Evolutionary conservation across 2,797 vertebrate genomes (phyloP), one percentile per base, ranked within the genome.

Genomic region (Phyllotis vaccarum): DNA sequence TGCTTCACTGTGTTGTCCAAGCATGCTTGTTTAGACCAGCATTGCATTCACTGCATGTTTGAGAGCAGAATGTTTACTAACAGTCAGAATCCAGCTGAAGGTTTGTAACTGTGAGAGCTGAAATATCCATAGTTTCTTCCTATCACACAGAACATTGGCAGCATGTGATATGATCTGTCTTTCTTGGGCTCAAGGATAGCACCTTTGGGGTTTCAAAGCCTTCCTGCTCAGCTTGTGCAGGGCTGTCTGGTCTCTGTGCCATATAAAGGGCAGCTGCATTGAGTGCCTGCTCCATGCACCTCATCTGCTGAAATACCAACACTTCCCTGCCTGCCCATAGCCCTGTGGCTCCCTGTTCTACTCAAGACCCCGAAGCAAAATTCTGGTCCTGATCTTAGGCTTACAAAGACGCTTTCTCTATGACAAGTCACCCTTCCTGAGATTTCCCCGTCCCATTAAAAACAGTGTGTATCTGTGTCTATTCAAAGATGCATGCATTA

Each of bases 101-200:
- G 93, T 95, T 96, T 96, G 92, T 13, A 89, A 10, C 91, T 9
- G 29, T 83, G 74, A 96, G 93, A 88, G 76, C 85, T 89, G 93
- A 94, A 76, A 86, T 64, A 21, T 37, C 37, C 76, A 52, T 68
- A 72, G 58, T 92, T 92, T 34, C 91, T 92, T 66, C 75, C 74
- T 58, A n/a, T 85, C 90, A 86, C 56, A 37, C 2, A 19, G 70
- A 83, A 81, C 75, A 29, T 79, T 85, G 88, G 97, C 75, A 94
- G 49, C 78, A 58, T 89, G 74, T 86, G 90, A 24, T 34, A 3
- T 46, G 90, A 37, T 85, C 54, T 92, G 95, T 34, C 40, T 93
- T 96, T 95, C 76, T 93, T 6, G 14, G 76, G 72, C 85, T 90
- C 11, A 14, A 46, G 46, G 56, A 85, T 85, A 54, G 80, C 29